phyloP scores from a whole-genome alignment of 2,113 vertebrate genomes.

The Ceyx cyanopectus region DNA sequence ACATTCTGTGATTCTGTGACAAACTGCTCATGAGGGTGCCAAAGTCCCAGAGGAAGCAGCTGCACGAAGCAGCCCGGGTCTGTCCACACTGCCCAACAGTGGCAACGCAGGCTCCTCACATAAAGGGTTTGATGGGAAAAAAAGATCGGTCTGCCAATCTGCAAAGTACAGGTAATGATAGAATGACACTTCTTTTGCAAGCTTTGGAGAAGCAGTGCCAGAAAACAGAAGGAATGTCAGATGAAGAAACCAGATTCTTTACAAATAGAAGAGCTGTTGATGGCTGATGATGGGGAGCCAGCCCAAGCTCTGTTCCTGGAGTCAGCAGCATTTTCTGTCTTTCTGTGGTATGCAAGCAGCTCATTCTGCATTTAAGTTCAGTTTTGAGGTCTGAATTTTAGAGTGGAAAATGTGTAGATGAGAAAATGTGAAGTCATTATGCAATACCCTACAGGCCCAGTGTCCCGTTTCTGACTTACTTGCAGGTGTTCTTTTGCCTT shows the following conservation, averaged over 20 bases:
- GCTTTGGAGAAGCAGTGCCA: neutral
- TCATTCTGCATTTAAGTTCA: neutral
- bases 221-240: neutral
- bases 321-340: neutral
- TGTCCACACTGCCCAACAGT: neutral
- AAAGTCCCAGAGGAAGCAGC: constrained; percentile 51
- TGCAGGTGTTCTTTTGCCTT: neutral
- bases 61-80: constrained; percentile 1
- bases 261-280: neutral
- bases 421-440: neutral
- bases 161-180: neutral
- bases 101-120: neutral
- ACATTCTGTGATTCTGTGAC: too few species aligned
- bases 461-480: neutral
- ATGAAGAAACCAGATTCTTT: neutral
- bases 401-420: neutral
- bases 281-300: neutral
- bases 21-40: neutral
- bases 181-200: neutral
- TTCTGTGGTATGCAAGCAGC: neutral
- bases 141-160: neutral
- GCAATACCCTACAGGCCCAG: neutral
- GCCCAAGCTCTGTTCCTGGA: neutral
- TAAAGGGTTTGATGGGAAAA: neutral
- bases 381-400: neutral